Base-by-base conservation (phyloP, 2,888 invertebrate genomes). In the Hydriomena furcata region DNA sequence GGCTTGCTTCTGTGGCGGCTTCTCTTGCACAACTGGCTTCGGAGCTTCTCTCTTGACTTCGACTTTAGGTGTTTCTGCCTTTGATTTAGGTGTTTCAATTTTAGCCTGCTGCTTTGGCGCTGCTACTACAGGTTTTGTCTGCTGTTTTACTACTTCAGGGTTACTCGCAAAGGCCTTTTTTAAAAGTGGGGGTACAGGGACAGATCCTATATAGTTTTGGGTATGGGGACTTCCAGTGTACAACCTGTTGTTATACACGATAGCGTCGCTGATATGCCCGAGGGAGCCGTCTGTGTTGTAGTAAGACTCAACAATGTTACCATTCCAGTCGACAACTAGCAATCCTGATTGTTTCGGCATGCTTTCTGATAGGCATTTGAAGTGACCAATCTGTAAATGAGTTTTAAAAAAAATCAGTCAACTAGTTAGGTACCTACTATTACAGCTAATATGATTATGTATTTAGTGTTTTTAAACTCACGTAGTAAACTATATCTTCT, bases 231-330 rank as follows among this genome's bases (percentile, higher is more conserved):
- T 93, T 11, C 95, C 96, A 23, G 94, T 77, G 68, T 93, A 93
- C 7, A 96, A 77, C 61, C 91, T 91, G 60, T 93, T 92, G 40
- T 93, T 92, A 67, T 91, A 92, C 35, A 95, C 92, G 53, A 93
- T 88, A 1, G 93, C 94, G 65, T 96, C 95, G 61, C 94, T 93
- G 11, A 95, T 85, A 6, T 75, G 71, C 0, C 58, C 44, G 1
- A 94, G 65, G 12, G 91, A 88, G 25, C 84, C 85, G 66, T 95
- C 93, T 0, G 90, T 91, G 31, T 92, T 92, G 67, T 94, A 94
- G 55, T 94, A 91, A 3, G 93, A 92, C 17, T 94, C 94, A 3
- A 95, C 72, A 55, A 96, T 92, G 52, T 94, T 93, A 11, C 96
- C 97, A 62, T 91, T 91, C 90, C 93, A 93, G 68, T 95, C 93